These are phyloP conservation scores for Cephalophus harveyi DNA, from an alignment of 2,113 vertebrate genomes.

Conservation along the genomic window DNA sequence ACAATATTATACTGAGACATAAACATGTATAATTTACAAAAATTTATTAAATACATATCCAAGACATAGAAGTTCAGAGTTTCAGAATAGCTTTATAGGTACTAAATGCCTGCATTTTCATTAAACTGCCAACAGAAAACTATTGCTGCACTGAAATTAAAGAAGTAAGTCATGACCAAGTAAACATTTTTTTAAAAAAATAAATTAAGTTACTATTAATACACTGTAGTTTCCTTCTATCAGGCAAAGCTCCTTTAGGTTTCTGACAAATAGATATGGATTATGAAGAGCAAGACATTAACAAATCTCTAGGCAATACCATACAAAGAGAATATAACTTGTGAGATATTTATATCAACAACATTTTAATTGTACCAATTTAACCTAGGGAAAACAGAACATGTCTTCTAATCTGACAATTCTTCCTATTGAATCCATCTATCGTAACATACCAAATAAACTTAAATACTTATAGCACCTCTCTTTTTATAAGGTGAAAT, in stretches of 20 bases:
- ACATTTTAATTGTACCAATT: background rate
- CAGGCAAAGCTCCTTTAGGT: too few relatives aligned
- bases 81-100: background rate
- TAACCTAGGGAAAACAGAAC: background rate
- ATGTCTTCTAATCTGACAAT: background rate
- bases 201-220: background rate
- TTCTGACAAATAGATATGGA: too few relatives aligned
- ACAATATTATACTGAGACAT: background rate
- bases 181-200: background rate
- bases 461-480: background rate
- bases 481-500: background rate
- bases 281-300: background rate
- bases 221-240: too few relatives aligned
- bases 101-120: background rate
- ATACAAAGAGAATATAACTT: background rate
- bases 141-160: background rate
- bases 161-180: background rate
- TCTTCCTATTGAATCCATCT: background rate
- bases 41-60: background rate
- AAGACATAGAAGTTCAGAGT: background rate
- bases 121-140: background rate
- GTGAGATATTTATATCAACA: background rate
- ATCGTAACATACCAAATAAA: background rate
- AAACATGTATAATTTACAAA: background rate
- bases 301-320: background rate